These are phyloP conservation scores for Pristionchus exspectatus DNA, from an alignment of 2,888 invertebrate species.

Conservation along the genomic window DNA sequence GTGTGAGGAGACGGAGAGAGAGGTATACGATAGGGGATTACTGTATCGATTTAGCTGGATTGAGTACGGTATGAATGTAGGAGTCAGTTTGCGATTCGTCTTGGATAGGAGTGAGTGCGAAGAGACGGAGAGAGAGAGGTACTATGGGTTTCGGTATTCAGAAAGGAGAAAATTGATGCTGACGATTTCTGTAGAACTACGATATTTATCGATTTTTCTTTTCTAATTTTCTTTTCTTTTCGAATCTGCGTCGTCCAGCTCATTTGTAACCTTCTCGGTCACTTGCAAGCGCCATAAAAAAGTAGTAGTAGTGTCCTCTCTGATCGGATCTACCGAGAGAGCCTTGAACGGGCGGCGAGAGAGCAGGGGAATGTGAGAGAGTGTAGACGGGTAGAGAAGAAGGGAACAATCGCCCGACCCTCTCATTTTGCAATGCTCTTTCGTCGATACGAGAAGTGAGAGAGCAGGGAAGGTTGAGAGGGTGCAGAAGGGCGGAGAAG, in stretches of 20 bases:
- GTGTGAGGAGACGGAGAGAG: constrained; percentile 53
- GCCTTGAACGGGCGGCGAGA: constrained; percentile 4
- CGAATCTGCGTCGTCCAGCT: background rate
- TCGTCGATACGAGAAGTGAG: background rate
- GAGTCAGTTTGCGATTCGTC: no score
- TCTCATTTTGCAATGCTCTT: no score
- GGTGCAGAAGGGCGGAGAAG: background rate
- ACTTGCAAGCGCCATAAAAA: constrained; percentile 19
- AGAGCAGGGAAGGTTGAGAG: background rate
- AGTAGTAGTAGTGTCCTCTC: background rate
- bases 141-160: background rate
- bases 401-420: no score
- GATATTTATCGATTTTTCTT: no score
- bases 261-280: background rate
- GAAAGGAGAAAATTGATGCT: no score
- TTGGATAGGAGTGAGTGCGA: constrained; percentile 51
- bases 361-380: background rate
- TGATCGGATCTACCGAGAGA: constrained; percentile 42
- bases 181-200: no score
- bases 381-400: background rate
- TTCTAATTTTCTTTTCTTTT: no score
- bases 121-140: constrained; percentile 55
- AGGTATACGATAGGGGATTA: constrained; percentile 20
- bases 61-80: no score
- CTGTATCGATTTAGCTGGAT: background rate